Base-by-base conservation (phyloP, 2,888 invertebrate genomes). In the Tenodera sinensis region DNA sequence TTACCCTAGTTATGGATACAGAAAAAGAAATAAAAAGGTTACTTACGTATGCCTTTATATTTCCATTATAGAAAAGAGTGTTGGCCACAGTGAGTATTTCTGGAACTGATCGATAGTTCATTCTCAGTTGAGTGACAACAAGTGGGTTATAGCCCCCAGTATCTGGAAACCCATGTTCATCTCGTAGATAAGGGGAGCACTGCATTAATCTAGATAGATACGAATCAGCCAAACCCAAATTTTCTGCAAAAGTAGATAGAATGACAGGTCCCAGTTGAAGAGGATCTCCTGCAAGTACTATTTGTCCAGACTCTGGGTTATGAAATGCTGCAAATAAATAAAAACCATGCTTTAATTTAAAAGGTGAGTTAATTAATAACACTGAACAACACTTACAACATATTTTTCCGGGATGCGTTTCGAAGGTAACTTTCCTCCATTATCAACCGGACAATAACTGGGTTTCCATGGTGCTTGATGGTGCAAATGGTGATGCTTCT, bases 241-340 rank as follows among this genome's bases (percentile, higher is more conserved):
- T 94, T 15, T 91, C 91, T 0, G 97, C 96, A 91, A 95, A 93
- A 90, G 94, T 94, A 84, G 97, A 97, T 87, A 95, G 92, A 2
- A 98, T 93, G 4, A 98, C 95, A 0, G 99, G 98, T 0, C 98
- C 98, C 88, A 99, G 94, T 93, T 99, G 99, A 93, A 96, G 95
- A 3, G 98, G 99, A 94, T 99, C 99, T 1, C 96, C 96, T 91
- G 94, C 95, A 90, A 95, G 92, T 1, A 95, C 93, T 3, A 94
- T 92, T 93, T 95, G 93, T 34, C 92, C 92, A 30, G 90, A 87
- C 28, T 89, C 88, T 25, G 54, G 20, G 25, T 71, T 71, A 25
- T 20, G 54, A 71, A 71, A 71, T 71, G 3, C 54, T 71, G 54
- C 2, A 71, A 71, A 71, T 6, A 71, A 20, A 25, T 3, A 20